Evolutionary conservation across 2,888 invertebrate species (phyloP).

Genomic region (Melikaiella ostensackeni): DNA sequence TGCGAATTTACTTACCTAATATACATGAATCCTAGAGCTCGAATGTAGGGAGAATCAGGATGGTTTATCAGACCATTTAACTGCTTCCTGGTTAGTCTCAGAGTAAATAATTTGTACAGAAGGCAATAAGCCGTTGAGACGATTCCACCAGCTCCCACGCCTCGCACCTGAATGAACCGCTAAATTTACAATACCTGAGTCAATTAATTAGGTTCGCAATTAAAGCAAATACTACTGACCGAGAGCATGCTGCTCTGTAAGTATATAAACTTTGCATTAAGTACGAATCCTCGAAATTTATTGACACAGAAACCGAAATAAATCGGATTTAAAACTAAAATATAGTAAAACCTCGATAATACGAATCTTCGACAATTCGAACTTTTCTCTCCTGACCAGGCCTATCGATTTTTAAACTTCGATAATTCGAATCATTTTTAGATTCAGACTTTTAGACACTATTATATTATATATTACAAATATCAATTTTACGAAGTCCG

Average conservation of each 20-base stretch:
- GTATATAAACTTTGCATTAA: slow-evolving; percentile 52
- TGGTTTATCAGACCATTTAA: slow-evolving; percentile 96
- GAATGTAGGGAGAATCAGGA: slow-evolving; percentile 97
- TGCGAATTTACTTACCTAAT: slow-evolving; percentile 80
- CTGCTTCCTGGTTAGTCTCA: slow-evolving; percentile 98
- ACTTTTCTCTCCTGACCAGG: neutral
- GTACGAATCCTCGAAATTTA: slow-evolving; percentile 44
- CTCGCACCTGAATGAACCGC: slow-evolving; percentile 86
- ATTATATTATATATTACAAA: too few relatives aligned
- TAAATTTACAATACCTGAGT: slow-evolving; percentile 66
- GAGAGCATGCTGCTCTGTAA: slow-evolving; percentile 66
- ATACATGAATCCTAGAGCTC: slow-evolving; percentile 94
- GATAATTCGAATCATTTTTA: neutral
- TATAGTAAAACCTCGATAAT: neutral
- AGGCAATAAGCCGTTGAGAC: slow-evolving; percentile 99
- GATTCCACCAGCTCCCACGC: slow-evolving; percentile 99
- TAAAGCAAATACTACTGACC: slow-evolving; percentile 62
- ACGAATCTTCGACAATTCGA: neutral
- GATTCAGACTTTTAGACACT: neutral
- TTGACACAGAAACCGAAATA: neutral
- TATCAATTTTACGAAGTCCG: neutral
- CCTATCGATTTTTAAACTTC: neutral
- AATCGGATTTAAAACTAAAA: slow-evolving; percentile 5
- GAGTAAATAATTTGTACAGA: slow-evolving; percentile 98
- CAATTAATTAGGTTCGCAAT: slow-evolving; percentile 59